A percentile compares a stretch with the other conserved stretches of the same genome.
Evolutionary conservation across 2,888 invertebrate genomes (phyloP).

Genomic region (Cordilura impudica): DNA sequence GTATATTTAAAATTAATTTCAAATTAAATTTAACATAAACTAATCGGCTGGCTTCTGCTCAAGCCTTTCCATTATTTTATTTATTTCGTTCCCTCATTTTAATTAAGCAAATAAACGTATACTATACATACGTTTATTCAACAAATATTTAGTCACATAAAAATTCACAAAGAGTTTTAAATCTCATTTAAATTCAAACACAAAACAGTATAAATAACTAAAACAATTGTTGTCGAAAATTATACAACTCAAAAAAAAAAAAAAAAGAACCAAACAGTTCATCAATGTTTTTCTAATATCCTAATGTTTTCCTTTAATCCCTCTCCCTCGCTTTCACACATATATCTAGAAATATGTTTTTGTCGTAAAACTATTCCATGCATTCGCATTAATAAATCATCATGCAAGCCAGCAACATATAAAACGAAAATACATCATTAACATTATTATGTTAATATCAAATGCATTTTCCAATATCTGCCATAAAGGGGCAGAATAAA

Average conservation of each 20-base stretch:
- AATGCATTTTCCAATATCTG: conserved; percentile 41
- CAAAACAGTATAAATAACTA: not conserved
- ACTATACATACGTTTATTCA: too few species aligned
- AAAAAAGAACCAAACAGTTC: not conserved
- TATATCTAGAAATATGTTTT: not conserved
- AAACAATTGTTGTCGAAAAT: not conserved
- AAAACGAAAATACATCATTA: conserved; percentile 31
- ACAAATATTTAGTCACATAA: not conserved
- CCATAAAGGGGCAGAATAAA: not conserved
- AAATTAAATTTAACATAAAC: too few species aligned
- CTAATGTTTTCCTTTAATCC: not conserved
- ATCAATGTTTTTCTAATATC: not conserved
- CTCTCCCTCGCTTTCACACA: not conserved
- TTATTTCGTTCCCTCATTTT: not conserved
- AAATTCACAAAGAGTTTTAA: not conserved
- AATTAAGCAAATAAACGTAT: not conserved
- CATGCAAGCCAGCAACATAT: not conserved
- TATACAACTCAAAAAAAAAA: not conserved
- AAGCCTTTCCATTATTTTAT: too few species aligned
- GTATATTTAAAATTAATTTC: too few species aligned
- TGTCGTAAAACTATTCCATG: not conserved
- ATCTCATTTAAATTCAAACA: not conserved
- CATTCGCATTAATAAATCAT: not conserved
- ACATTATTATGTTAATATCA: conserved; percentile 48
- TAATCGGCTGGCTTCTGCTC: too few species aligned